Percentiles rank a stretch among this genome's conserved stretches.
These are phyloP conservation scores for Oithona nana DNA, from an alignment of 2,888 invertebrate genomes.

Conservation along the genomic window DNA sequence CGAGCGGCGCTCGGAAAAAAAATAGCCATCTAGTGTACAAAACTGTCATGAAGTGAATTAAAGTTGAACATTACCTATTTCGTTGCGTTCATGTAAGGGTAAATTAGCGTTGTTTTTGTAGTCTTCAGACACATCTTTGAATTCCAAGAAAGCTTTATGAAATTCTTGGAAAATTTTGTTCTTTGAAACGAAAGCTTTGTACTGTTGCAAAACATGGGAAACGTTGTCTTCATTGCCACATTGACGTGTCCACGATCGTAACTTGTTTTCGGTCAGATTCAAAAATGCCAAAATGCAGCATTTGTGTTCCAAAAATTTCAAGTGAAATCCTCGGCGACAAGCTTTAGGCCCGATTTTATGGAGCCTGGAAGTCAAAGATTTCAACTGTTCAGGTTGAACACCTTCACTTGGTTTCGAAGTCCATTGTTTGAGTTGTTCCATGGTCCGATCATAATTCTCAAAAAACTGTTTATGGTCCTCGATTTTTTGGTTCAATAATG, in stretches of 20 bases:
- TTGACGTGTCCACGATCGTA: constrained; percentile 71
- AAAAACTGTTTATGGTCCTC: constrained; percentile 53
- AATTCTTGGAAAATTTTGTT: constrained; percentile 86
- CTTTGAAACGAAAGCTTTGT: constrained; percentile 74
- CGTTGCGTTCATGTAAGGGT: constrained; percentile 27
- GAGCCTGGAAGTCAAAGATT: constrained; percentile 57
- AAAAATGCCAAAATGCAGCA: constrained; percentile 82
- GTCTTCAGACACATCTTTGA: constrained; percentile 75
- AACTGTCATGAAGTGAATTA: too few relatives aligned
- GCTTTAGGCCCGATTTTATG: constrained; percentile 53
- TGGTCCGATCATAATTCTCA: constrained; percentile 53
- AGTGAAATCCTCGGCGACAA: constrained; percentile 56
- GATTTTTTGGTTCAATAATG: constrained; percentile 63
- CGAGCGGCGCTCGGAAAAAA: not conserved
- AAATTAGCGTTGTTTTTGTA: constrained; percentile 69
- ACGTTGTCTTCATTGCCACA: constrained; percentile 67
- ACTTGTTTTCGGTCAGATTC: constrained; percentile 68
- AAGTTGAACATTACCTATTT: too few relatives aligned
- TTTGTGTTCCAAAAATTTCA: constrained; percentile 71
- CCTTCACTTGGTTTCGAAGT: constrained; percentile 45
- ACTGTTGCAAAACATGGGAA: constrained; percentile 62
- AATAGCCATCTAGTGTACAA: too few relatives aligned
- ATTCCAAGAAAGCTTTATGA: constrained; percentile 71
- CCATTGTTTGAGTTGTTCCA: constrained; percentile 54
- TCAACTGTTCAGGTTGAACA: constrained; percentile 57